Conservation (phyloP, 2,797 vertebrate genomes). For the Rhadinocentrus ornatus region DNA sequence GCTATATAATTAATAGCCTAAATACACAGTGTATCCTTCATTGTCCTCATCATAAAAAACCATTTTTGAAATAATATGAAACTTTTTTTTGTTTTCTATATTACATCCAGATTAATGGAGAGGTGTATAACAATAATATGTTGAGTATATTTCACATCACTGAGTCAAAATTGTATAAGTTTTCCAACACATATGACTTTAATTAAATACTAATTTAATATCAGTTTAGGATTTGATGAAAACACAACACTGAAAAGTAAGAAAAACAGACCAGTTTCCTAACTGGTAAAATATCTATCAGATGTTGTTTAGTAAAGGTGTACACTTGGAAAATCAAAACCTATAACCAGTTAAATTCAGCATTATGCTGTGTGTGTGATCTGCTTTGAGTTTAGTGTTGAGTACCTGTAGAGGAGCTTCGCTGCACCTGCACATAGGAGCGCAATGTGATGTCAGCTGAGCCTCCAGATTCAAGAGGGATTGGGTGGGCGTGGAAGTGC, state of each 20-base stretch:
- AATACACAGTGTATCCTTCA: neutral
- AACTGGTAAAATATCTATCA: neutral
- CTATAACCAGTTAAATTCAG: neutral
- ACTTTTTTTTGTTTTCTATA: too few species aligned
- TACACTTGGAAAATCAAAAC: neutral
- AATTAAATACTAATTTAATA: neutral
- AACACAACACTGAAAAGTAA: neutral
- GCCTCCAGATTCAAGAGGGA: constrained; percentile 95
- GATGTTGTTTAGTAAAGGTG: neutral
- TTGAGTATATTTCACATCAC: too few species aligned
- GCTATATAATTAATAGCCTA: neutral
- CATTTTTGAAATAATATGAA: neutral
- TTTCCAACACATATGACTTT: neutral
- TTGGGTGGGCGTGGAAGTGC: constrained; percentile 96
- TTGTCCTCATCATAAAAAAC: neutral
- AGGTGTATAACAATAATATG: too few species aligned
- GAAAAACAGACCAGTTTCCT: neutral
- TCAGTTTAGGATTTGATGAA: neutral
- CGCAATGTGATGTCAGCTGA: constrained; percentile 95
- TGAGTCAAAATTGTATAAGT: neutral
- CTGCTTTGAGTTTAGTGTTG: neutral
- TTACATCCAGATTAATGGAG: too few species aligned
- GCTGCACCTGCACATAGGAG: constrained; percentile 91
- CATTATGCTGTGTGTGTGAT: neutral
- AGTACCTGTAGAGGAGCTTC: constrained; percentile 80